A percentile compares a stretch with the other conserved stretches of the same genome.
Evolutionary conservation across 2,888 invertebrate genomes (phyloP).

Genomic region (Hymenopus coronatus): DNA sequence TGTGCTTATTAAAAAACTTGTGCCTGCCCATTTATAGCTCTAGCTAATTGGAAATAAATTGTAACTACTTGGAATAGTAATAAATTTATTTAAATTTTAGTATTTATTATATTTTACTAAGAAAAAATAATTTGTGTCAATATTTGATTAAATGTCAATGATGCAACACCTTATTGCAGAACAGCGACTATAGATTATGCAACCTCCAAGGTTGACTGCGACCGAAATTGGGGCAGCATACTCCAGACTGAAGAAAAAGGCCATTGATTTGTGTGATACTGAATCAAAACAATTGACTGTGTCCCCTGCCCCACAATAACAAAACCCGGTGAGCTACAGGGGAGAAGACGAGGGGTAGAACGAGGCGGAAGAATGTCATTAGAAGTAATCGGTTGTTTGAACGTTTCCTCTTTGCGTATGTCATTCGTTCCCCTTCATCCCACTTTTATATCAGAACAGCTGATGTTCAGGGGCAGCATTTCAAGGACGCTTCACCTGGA

Average conservation of each 20-base stretch:
- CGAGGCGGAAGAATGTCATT: slow-evolving; percentile 29
- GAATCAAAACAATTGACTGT: neutral
- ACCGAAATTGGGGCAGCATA: neutral
- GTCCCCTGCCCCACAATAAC: neutral
- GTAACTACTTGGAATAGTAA: too few species aligned
- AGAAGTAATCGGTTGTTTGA: slow-evolving; percentile 29
- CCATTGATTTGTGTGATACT: neutral
- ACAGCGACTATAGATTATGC: neutral
- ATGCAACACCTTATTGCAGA: too few species aligned
- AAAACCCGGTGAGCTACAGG: neutral
- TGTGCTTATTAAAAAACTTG: too few species aligned
- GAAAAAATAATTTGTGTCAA: too few species aligned
- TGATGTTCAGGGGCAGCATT: neutral
- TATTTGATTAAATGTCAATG: too few species aligned
- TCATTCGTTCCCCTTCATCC: neutral
- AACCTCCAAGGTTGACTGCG: neutral
- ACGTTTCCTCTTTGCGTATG: slow-evolving; percentile 26
- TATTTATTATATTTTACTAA: too few species aligned
- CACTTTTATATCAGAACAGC: neutral
- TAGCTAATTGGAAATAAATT: too few species aligned
- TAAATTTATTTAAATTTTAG: too few species aligned
- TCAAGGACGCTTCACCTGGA: neutral
- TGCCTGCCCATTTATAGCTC: too few species aligned
- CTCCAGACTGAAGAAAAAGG: neutral
- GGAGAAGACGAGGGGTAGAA: neutral